Evolutionary conservation across 2,113 vertebrate species (phyloP), one percentile per base, ranked within the genome.

Genomic region (Cryptoleucopteryx plumbea): DNA sequence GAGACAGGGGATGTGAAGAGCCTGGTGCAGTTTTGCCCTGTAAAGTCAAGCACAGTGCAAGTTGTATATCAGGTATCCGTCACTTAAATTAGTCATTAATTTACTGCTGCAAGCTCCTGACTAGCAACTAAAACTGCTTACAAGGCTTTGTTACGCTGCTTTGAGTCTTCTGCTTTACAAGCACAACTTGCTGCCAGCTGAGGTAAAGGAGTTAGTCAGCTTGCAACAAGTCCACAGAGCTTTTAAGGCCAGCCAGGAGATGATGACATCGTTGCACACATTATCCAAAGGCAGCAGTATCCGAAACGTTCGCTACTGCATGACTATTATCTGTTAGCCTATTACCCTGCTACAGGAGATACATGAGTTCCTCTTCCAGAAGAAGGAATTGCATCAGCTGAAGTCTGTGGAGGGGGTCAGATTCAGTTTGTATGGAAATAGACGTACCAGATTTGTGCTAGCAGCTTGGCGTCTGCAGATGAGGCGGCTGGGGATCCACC

Each of bases 221-320:
- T 92, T 7, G 8, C 43, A 63, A 14, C 5, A 16, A 50, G 48
- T 15, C 55, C 47, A 6, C 16, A 22, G 67, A 82, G 15, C 48
- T 73, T 88, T 73, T 42, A 74, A 38, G 61, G 50, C 13, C 16
- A 36, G 19, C n/a, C 71, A 70, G 65, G 72, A 86, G 72, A 9
- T 2, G 1, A 19, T 0, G 8, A 19, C 16, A 21, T 27, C 0
- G 2, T 32, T 85, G 43, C 68, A 86, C 27, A 7, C 6, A 1
- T 50, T 66, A 61, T 20, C 42, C 52, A 82, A 40, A 59, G 29
- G 70, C 8, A 1, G 34, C 21, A 19, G 15, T 10, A 27, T 23
- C 47, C 0, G 0, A 65, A 53, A 45, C 0, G 0, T 32, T 77
- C 25, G 3, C 43, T 43, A 2, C 43, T 59, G 20, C 8, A 1